These are phyloP conservation scores for Alauda arvensis DNA, from an alignment of 2,797 vertebrate genomes.

Conservation along the genomic window DNA sequence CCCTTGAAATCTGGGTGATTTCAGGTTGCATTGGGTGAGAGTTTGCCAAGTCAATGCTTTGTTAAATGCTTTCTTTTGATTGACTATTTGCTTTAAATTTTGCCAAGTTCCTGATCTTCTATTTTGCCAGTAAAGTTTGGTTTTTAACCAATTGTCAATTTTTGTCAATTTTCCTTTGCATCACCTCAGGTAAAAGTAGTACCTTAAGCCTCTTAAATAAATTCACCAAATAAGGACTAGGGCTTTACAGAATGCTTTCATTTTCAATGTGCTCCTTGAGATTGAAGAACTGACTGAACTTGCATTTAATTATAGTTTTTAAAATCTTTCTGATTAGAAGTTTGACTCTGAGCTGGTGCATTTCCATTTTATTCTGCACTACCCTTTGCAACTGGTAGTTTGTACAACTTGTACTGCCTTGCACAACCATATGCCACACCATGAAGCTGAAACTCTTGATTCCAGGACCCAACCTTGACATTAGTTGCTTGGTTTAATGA, in stretches of 20 bases:
- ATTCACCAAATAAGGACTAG: too few species aligned
- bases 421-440: too few species aligned
- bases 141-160: background rate
- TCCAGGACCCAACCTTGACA: background rate
- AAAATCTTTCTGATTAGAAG: background rate
- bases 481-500: background rate
- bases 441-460: background rate
- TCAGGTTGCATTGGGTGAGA: background rate
- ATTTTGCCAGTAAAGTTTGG: background rate
- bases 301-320: background rate
- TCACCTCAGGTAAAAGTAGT: background rate
- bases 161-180: background rate
- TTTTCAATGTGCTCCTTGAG: background rate
- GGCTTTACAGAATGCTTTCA: background rate
- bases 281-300: background rate
- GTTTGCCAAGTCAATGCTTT: background rate
- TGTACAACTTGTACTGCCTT: background rate
- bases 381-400: background rate
- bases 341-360: background rate
- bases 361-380: background rate
- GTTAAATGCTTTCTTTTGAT: background rate
- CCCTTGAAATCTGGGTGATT: background rate
- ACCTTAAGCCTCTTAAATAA: background rate
- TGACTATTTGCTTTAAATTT: background rate
- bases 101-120: background rate